A percentile compares a stretch with the other conserved stretches of the same genome.
Evolutionary conservation across 2,888 invertebrate species (phyloP).

Genomic region (Myopa testacea): DNA sequence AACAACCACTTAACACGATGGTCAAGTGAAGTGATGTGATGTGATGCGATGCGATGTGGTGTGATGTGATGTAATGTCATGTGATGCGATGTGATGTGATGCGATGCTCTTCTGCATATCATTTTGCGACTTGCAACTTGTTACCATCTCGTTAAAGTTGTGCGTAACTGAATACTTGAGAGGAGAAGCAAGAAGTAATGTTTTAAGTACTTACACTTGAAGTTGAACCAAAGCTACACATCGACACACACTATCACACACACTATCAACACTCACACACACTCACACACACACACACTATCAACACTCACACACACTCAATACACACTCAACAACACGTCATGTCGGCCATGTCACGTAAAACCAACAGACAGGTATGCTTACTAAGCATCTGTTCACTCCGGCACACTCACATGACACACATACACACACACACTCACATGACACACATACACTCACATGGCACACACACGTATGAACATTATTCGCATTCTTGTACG

Average conservation of each 20-base stretch:
- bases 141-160: neutral
- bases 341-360: neutral
- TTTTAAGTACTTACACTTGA: neutral
- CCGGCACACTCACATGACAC: neutral
- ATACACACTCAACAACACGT: neutral
- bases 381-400: neutral
- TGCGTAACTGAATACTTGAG: neutral
- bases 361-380: neutral
- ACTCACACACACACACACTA: too few species aligned
- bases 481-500: neutral
- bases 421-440: conserved; percentile 4
- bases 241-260: neutral
- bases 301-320: too few species aligned
- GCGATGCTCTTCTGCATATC: neutral
- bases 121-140: neutral
- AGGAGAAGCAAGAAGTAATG: neutral
- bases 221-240: too few species aligned
- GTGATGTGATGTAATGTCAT: too few species aligned
- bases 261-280: too few species aligned
- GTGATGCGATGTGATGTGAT: too few species aligned
- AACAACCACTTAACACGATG: too few species aligned
- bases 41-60: too few species aligned
- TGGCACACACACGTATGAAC: neutral
- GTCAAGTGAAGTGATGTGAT: too few species aligned
- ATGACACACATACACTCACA: neutral